These are phyloP conservation scores for Steatocranus sp. DNA, from an alignment of 2,797 vertebrate genomes.

Conservation along the genomic window DNA sequence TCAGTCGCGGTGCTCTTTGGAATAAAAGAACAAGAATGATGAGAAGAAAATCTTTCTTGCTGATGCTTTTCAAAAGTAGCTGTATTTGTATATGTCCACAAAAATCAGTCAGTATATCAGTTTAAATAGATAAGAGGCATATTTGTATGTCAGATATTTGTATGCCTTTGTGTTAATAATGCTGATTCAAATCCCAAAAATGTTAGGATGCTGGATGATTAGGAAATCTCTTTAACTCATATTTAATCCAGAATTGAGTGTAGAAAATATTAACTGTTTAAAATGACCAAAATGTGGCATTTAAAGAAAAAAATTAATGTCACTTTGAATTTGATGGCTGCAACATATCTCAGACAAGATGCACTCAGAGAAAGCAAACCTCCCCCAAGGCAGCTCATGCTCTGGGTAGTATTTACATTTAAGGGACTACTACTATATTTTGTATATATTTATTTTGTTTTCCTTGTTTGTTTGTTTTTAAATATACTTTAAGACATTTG, in stretches of 20 bases:
- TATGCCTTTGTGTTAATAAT: background rate
- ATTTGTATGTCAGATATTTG: background rate
- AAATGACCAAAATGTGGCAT: background rate
- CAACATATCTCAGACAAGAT: background rate
- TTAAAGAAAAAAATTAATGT: fast-evolving
- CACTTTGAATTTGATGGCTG: background rate
- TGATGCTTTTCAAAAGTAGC: background rate
- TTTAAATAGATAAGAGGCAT: background rate
- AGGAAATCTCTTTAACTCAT: background rate
- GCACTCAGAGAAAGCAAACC: background rate
- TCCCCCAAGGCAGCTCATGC: background rate
- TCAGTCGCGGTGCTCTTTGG: background rate
- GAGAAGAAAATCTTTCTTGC: background rate
- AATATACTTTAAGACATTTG: background rate
- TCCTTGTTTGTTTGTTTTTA: background rate
- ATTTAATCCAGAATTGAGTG: background rate
- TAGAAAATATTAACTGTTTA: background rate
- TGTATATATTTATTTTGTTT: background rate
- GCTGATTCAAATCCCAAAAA: background rate
- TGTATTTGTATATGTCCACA: background rate
- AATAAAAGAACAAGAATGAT: background rate
- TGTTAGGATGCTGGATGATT: background rate
- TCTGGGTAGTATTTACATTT: background rate
- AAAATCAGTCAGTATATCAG: background rate
- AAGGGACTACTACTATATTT: background rate